Base-by-base conservation (phyloP, 2,113 vertebrate genomes). In the Callaeas wilsoni region DNA sequence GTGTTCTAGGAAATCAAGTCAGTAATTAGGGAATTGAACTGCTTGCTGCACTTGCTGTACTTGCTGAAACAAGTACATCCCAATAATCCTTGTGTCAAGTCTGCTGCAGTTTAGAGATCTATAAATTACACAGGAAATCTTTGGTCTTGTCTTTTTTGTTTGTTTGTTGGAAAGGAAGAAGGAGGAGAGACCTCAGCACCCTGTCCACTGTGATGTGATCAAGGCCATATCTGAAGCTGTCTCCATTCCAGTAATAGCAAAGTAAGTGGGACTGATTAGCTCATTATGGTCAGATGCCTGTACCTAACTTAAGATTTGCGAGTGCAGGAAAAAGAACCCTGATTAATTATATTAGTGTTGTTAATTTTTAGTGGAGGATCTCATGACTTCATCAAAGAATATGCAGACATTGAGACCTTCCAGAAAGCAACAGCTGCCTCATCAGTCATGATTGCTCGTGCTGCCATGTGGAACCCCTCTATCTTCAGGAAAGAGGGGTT, bases 401-500 rank as follows among this genome's bases (percentile, higher is more conserved):
- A 98, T 82, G 39, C 22, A 1, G 98, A 99, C 96, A 98, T 99
- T 26, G 97, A 98, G 65, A 97, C 87, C 84, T 99, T 99, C 93
- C 98, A 97, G 87, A 94, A 90, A 94, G 97, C 95, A 25, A 98
- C 99, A 0, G 98, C 97, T 16, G 97, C 99, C 8, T 98, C 99
- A 25, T 99, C 99, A 0, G 99, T 99, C 50, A 99, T 99, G 99
- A 93, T 99, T 86, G 99, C 99, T 46, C 98, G 99, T 7, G 98
- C 99, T 4, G 99, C 99, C 86, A 99, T 99, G 99, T 99, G 99
- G 99, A 99, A 99, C 93, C 98, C 99, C 0, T 99, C 99, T 0
- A 95, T 99, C 94, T 99, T 99, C 97, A 97, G 98, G 71, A 96
- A 90, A 90, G 97, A 98, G 68, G 99, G 99, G 5, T 94, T 94